Conservation (phyloP, 1,140 invertebrate genomes). For the Cyclina sinensis region DNA sequence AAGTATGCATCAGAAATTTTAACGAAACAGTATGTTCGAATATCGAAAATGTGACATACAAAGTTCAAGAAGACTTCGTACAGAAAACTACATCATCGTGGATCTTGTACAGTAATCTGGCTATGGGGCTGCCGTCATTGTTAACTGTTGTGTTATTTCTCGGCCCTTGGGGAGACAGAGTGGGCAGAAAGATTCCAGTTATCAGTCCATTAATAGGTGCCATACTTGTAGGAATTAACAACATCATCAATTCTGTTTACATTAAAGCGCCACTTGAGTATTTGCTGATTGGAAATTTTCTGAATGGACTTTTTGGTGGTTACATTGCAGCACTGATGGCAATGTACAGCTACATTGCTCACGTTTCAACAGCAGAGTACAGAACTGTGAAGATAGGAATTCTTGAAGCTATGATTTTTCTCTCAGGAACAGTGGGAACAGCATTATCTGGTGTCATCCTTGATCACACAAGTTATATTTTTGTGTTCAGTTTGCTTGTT, state of each 20-base stretch:
- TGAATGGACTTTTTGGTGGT: constrained; percentile 91
- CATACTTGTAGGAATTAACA: constrained; percentile 91
- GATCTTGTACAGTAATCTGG: constrained; percentile 85
- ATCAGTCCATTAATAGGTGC: constrained; percentile 93
- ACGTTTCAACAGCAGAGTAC: constrained; percentile 93
- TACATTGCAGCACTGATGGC: constrained; percentile 96
- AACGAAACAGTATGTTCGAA: constrained; percentile 78
- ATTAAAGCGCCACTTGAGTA: constrained; percentile 79
- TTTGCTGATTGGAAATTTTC: constrained; percentile 84
- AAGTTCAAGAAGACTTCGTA: constrained; percentile 79
- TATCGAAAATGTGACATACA: constrained; percentile 72
- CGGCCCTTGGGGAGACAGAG: constrained; percentile 91
- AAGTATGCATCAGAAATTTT: constrained; percentile 84
- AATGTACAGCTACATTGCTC: constrained; percentile 95
- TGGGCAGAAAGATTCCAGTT: constrained; percentile 94
- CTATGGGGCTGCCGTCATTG: constrained; percentile 86
- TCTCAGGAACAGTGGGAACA: constrained; percentile 87
- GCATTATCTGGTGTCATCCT: constrained; percentile 86
- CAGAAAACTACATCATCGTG: constrained; percentile 85
- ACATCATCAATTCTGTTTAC: constrained; percentile 91
- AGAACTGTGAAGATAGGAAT: constrained; percentile 94
- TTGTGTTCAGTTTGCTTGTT: constrained; percentile 84
- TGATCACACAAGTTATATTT: constrained; percentile 81
- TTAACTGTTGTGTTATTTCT: constrained; percentile 85
- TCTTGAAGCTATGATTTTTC: constrained; percentile 89